These are phyloP conservation scores for Gymnothorax reevesii DNA, from an alignment of 2,797 vertebrate species.

Conservation along the genomic window DNA sequence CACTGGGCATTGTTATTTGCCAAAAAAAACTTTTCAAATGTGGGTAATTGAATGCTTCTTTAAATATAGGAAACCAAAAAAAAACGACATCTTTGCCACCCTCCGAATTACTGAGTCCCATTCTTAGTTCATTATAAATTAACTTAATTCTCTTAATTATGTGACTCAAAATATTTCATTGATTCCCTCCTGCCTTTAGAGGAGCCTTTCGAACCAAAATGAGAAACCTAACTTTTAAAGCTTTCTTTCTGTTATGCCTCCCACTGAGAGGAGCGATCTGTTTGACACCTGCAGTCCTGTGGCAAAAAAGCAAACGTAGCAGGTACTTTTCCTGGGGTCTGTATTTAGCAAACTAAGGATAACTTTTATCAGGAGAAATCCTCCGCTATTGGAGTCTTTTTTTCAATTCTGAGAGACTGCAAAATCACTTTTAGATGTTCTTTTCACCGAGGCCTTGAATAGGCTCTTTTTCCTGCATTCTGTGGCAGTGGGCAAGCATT, in stretches of 20 bases:
- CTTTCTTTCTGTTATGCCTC: not conserved
- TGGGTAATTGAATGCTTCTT: not conserved
- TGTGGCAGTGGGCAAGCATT: not conserved
- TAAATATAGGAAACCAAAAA: not conserved
- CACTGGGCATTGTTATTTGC: not conserved
- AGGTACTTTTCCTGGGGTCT: conserved; percentile 1
- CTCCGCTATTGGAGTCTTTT: not conserved
- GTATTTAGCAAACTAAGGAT: not conserved
- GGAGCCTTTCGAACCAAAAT: not conserved
- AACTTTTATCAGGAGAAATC: not conserved
- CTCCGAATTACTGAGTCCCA: not conserved
- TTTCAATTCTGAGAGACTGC: not conserved
- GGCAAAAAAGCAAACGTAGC: conserved; percentile 2
- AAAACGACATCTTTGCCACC: not conserved
- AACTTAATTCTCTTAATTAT: too few relatives aligned
- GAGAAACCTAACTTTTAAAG: not conserved
- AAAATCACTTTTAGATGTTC: not conserved
- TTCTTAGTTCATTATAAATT: not conserved
- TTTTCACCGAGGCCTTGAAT: not conserved
- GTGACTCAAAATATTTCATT: not conserved
- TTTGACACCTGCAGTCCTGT: not conserved
- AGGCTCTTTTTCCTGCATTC: not conserved
- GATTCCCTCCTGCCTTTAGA: not conserved
- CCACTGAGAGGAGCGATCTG: not conserved
- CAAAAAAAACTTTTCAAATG: not conserved